Conservation (phyloP, 2,797 vertebrate genomes). For the Pseudopleuronectes americanus region DNA sequence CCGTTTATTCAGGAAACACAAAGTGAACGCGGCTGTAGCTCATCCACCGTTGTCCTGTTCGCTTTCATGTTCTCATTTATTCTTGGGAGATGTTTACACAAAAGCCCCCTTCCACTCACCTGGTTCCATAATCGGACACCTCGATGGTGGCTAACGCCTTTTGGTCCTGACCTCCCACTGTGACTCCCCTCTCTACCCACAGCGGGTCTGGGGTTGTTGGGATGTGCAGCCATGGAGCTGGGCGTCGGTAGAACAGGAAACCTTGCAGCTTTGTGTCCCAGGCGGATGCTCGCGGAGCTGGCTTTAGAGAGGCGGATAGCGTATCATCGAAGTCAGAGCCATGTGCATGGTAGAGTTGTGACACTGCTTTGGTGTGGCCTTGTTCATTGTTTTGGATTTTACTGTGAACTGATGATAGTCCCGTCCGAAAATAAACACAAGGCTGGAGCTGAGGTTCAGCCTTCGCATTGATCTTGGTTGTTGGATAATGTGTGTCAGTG, state of each 20-base stretch:
- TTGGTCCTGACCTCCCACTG: constrained; percentile 5
- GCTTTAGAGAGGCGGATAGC: neutral
- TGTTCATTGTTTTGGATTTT: neutral
- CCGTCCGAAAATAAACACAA: constrained; percentile 54
- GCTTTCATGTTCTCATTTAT: neutral
- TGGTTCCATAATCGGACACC: constrained; percentile 49
- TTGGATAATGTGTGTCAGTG: neutral
- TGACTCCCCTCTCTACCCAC: neutral
- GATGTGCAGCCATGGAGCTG: neutral
- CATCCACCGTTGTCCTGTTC: neutral
- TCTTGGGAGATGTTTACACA: constrained; percentile 19
- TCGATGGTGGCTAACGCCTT: constrained; percentile 9
- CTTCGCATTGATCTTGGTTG: constrained; percentile 1
- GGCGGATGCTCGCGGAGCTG: neutral
- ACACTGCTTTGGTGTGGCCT: neutral
- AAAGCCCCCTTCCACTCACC: constrained; percentile 25
- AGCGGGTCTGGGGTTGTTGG: fast-evolving
- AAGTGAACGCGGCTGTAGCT: fast-evolving
- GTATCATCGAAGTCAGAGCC: neutral
- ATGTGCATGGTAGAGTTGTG: neutral
- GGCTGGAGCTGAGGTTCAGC: constrained; percentile 53
- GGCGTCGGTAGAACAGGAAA: neutral
- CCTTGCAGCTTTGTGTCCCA: constrained; percentile 11
- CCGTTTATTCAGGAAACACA: neutral
- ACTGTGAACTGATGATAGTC: neutral